phyloP scores from a whole-genome alignment of 92 coral and sea anemone species.

The Hydrozoanthus gracilis region DNA sequence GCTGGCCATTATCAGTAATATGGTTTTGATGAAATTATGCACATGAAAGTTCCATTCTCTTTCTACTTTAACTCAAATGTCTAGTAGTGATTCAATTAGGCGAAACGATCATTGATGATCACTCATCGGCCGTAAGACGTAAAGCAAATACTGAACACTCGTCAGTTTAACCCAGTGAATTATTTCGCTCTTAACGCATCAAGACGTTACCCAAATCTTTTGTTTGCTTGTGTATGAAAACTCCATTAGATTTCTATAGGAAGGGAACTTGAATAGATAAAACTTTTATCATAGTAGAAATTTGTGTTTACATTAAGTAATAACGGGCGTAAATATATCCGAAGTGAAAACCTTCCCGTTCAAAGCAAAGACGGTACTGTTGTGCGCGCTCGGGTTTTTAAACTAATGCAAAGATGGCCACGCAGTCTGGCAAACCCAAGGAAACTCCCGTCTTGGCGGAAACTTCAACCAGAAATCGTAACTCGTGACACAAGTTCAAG shows the following conservation, averaged over 20 bases:
- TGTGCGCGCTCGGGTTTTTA: neutral
- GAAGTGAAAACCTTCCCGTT: constrained; percentile 25
- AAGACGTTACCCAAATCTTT: constrained; percentile 76
- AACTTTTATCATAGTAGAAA: constrained; percentile 73
- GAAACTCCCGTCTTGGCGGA: constrained; percentile 10
- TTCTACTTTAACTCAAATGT: constrained; percentile 63
- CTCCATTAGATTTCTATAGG: constrained; percentile 88
- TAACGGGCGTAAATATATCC: constrained; percentile 63
- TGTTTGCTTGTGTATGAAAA: constrained; percentile 82
- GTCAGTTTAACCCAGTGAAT: constrained; percentile 64
- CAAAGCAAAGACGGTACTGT: neutral
- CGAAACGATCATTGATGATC: constrained; percentile 54
- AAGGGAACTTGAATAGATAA: constrained; percentile 84
- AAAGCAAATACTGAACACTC: constrained; percentile 62
- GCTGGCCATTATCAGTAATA: constrained; percentile 64
- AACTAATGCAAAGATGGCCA: neutral
- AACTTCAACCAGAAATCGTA: constrained; percentile 13
- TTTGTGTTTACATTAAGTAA: constrained; percentile 72
- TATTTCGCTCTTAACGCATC: constrained; percentile 57
- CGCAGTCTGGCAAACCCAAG: neutral
- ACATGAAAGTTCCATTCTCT: constrained; percentile 60
- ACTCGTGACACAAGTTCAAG: constrained; percentile 12
- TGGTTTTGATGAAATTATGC: constrained; percentile 76
- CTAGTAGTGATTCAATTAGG: constrained; percentile 80
- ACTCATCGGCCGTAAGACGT: constrained; percentile 68